A percentile compares a stretch with the other conserved stretches of the same genome.
These are phyloP conservation scores for Megaptera novaeangliae DNA, from an alignment of 2,113 vertebrate species.

Conservation along the genomic window DNA sequence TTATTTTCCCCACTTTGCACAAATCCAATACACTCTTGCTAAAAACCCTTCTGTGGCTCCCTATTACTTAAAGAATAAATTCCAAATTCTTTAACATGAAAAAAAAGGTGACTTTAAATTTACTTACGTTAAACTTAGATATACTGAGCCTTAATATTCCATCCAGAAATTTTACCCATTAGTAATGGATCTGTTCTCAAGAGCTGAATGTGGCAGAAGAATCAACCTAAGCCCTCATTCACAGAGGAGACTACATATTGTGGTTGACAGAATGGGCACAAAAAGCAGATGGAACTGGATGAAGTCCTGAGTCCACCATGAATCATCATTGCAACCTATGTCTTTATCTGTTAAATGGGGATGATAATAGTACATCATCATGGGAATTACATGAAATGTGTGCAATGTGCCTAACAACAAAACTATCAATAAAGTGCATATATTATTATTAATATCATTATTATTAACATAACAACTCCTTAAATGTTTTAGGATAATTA, in stretches of 20 bases:
- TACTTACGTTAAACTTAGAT: slow-evolving; percentile 26
- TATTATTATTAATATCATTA: not conserved
- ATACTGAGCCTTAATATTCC: not conserved
- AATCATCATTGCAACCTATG: not conserved
- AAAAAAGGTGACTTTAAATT: slow-evolving; percentile 16
- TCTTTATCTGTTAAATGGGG: not conserved
- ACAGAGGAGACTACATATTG: not conserved
- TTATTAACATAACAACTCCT: not conserved
- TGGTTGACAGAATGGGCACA: not conserved
- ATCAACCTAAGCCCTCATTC: not conserved
- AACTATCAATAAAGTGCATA: not conserved
- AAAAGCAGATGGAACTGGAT: not conserved
- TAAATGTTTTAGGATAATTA: slow-evolving; percentile 16
- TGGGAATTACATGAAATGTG: not conserved
- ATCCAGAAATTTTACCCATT: not conserved
- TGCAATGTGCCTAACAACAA: not conserved
- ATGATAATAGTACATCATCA: not conserved
- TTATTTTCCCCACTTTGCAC: not conserved
- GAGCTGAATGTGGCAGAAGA: not conserved
- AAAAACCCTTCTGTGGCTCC: not conserved
- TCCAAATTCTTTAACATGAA: not conserved
- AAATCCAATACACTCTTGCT: not conserved
- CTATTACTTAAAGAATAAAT: slow-evolving; percentile 1
- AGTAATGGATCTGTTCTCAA: not conserved
- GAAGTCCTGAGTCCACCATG: not conserved